These are phyloP conservation scores for Tiliacea citrago DNA, from an alignment of 2,888 invertebrate species.

Conservation along the genomic window DNA sequence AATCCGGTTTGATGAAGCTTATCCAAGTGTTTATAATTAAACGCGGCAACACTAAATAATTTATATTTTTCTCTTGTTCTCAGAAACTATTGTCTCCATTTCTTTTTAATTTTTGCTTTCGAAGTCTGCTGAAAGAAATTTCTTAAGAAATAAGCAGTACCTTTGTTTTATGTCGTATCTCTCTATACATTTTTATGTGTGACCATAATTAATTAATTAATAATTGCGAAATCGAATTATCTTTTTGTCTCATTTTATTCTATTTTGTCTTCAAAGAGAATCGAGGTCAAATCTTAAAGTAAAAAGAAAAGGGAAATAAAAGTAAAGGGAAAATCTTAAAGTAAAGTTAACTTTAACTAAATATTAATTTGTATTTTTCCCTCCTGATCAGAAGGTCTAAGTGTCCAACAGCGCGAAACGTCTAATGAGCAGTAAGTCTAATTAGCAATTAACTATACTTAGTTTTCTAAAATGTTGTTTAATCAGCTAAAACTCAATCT, in stretches of 20 bases:
- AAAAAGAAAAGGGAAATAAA: too few species aligned
- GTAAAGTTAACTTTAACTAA: background rate
- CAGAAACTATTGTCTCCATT: background rate
- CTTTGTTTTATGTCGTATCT: background rate
- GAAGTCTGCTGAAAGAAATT: too few species aligned
- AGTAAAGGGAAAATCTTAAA: too few species aligned
- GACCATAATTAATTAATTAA: conserved; percentile 1
- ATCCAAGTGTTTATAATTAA: conserved; percentile 5
- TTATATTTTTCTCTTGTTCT: conserved; percentile 1
- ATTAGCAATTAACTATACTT: too few species aligned
- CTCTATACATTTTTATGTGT: background rate
- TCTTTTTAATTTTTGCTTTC: background rate
- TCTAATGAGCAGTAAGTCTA: too few species aligned
- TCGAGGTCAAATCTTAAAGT: background rate
- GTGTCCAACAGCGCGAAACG: too few species aligned
- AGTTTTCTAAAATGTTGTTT: background rate
- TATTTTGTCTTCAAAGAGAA: background rate
- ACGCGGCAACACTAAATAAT: conserved; percentile 15
- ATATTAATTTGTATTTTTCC: too few species aligned
- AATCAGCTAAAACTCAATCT: background rate
- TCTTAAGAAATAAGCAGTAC: background rate
- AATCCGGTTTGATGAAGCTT: conserved; percentile 30
- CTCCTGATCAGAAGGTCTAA: too few species aligned
- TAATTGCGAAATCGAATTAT: conserved; percentile 32
- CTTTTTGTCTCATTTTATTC: background rate